These are phyloP conservation scores for Clarias pachynema DNA, from an alignment of 2,797 vertebrate species.

Conservation along the genomic window DNA sequence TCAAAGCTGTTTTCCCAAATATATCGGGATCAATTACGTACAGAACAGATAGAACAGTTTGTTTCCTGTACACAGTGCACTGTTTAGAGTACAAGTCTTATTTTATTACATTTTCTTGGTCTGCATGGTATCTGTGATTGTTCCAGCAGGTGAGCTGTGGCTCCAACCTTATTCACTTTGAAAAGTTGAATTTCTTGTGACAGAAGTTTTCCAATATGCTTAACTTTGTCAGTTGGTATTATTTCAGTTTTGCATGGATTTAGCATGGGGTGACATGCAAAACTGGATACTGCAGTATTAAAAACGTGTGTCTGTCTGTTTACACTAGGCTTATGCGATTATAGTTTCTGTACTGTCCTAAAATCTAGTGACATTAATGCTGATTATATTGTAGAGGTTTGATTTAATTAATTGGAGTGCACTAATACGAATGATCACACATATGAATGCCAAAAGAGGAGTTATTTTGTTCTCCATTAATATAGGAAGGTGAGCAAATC, in stretches of 20 bases:
- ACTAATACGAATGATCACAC: background rate
- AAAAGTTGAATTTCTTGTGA: conserved; percentile 2
- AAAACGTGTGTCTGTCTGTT: background rate
- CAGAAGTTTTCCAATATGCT: background rate
- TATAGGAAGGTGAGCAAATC: background rate
- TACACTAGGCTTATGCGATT: background rate
- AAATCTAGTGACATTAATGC: background rate
- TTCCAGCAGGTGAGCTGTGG: background rate
- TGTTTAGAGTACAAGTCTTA: background rate
- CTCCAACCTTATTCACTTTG: background rate
- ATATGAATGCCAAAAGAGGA: background rate
- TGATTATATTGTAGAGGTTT: background rate
- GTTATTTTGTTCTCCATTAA: background rate
- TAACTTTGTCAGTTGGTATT: background rate
- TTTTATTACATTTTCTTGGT: background rate
- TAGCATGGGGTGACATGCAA: background rate
- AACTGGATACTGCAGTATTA: background rate
- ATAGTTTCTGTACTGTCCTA: background rate
- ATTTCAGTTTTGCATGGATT: background rate
- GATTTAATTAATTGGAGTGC: background rate
- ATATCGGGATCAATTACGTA: background rate
- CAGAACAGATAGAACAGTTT: background rate
- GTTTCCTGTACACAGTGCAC: background rate
- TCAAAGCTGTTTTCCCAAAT: conserved; percentile 2
- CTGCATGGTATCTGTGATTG: background rate